phyloP scores from a whole-genome alignment of 1,140 invertebrate species.

The Chironomus striatipennis region DNA sequence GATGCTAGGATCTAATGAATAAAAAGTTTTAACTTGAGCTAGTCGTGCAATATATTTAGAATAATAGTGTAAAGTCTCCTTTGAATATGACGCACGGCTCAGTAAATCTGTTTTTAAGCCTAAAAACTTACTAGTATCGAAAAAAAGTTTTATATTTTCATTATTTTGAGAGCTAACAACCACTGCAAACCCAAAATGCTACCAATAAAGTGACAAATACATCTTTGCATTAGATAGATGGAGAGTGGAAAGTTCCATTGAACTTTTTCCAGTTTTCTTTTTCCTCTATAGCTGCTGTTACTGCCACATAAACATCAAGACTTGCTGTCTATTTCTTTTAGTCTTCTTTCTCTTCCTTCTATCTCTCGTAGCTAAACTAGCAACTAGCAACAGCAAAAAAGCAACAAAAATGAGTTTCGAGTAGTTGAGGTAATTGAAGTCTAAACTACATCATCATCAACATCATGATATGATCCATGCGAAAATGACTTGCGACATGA shows the following conservation, averaged over 20 bases:
- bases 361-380: neutral
- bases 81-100: too few relatives aligned
- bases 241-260: slow-evolving; percentile 12
- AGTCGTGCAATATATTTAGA: too few relatives aligned
- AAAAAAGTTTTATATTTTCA: too few relatives aligned
- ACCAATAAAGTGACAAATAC: neutral
- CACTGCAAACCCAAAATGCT: neutral
- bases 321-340: neutral
- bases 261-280: neutral
- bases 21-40: too few relatives aligned
- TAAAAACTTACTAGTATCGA: too few relatives aligned
- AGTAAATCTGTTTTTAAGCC: too few relatives aligned
- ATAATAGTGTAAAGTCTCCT: too few relatives aligned
- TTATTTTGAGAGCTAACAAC: too few relatives aligned
- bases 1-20: too few relatives aligned
- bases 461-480: neutral
- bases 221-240: neutral
- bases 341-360: neutral
- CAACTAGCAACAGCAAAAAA: neutral
- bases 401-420: neutral
- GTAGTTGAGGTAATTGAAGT: neutral
- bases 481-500: too few relatives aligned
- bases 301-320: neutral
- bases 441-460: neutral
- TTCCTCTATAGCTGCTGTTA: neutral